Evolutionary conservation across 2,113 vertebrate genomes (phyloP).

Genomic region (Hippoglossus stenolepis): DNA sequence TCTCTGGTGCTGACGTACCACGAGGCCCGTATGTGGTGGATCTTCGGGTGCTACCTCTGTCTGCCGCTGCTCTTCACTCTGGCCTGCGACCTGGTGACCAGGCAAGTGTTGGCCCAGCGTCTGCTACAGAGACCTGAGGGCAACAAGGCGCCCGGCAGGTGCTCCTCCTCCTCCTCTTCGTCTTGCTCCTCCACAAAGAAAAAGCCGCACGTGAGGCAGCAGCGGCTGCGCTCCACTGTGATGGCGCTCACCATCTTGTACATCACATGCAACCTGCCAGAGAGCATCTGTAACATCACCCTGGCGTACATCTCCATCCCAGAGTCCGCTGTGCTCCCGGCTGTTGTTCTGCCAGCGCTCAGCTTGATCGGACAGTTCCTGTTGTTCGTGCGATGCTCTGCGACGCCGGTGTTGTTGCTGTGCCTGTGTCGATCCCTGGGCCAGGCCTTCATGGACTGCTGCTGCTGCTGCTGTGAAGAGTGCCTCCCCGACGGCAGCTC

Average conservation of each 20-base stretch:
- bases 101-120: conserved; percentile 77
- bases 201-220: conserved; percentile 78
- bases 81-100: conserved; percentile 92
- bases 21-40: conserved; percentile 95
- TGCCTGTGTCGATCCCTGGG: conserved; percentile 90
- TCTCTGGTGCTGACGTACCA: conserved; percentile 94
- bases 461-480: conserved; percentile 95
- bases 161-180: conserved; percentile 66
- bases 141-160: conserved; percentile 25
- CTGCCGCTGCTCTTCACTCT: conserved; percentile 93
- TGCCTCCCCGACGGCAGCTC: conserved; percentile 67
- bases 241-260: conserved; percentile 87
- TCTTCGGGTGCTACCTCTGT: conserved; percentile 95
- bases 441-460: conserved; percentile 95
- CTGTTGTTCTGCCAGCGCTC: conserved; percentile 74
- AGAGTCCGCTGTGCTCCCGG: conserved; percentile 79
- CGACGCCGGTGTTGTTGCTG: conserved; percentile 89
- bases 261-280: conserved; percentile 86
- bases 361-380: conserved; percentile 92
- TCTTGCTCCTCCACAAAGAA: conserved; percentile 60
- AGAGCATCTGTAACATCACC: conserved; percentile 88
- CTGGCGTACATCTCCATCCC: conserved; percentile 85
- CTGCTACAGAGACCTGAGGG: conserved; percentile 28
- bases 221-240: conserved; percentile 86
- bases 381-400: conserved; percentile 87